Evolutionary conservation across 2,113 vertebrate species (phyloP).

Genomic region (Apodemus sylvaticus): DNA sequence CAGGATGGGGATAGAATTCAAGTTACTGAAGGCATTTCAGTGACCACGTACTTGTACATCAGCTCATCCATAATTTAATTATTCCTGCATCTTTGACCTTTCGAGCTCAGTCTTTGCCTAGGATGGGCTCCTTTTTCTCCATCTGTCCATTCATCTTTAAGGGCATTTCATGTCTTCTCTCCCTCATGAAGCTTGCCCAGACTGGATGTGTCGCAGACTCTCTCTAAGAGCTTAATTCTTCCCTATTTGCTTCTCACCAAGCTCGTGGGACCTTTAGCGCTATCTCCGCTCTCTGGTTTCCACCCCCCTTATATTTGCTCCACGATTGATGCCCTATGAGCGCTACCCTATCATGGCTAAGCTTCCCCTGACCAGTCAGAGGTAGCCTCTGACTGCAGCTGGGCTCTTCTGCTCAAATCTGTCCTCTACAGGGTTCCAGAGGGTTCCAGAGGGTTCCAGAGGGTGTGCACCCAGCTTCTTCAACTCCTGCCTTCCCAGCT

Average conservation of each 20-base stretch:
- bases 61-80: background rate
- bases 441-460: background rate
- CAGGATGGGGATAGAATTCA: background rate
- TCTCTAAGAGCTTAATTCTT: background rate
- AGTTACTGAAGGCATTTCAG: background rate
- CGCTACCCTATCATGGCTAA: background rate
- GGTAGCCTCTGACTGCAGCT: background rate
- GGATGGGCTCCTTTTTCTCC: background rate
- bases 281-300: background rate
- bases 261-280: background rate
- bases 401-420: background rate
- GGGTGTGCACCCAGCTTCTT: background rate
- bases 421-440: background rate
- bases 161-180: background rate
- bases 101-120: background rate
- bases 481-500: background rate
- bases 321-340: background rate
- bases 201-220: background rate
- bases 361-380: background rate
- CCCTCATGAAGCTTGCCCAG: constrained; percentile 5
- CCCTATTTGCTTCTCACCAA: background rate
- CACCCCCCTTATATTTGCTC: background rate
- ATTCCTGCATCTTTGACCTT: background rate
- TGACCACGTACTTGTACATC: background rate
- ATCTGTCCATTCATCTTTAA: background rate